Evolutionary conservation across 2,113 vertebrate genomes (phyloP), one percentile per base, ranked within the genome.

Genomic region (Hydrolagus affinis): DNA sequence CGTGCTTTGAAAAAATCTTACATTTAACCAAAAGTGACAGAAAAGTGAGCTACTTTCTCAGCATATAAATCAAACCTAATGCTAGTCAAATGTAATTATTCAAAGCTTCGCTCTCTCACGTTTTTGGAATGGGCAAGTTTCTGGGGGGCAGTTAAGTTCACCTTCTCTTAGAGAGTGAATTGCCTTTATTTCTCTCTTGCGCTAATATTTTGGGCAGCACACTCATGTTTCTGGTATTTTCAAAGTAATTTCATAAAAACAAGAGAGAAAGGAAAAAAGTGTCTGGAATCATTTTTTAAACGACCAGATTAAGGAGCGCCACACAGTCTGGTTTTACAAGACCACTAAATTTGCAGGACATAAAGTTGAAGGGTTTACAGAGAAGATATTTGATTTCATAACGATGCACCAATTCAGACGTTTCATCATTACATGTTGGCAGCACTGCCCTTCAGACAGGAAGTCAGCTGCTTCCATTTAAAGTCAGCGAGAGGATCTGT

Each of bases 391-490:
- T 10, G 23, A 66, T 32, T 83, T 30, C 78, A 32, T 75, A 75
- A 75, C 66, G 78, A 83, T 83, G 78, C 78, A 4, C 62, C 62
- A 83, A 30, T 68, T 66, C 78, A 68, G 78, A 30, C 25, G 21
- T 83, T 68, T 83, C 60, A 83, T 83, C 78, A 68, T 83, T 83
- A 68, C 60, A 83, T 66, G 78, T 83, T 83, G 78, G 78, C 78
- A 66, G 17, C 21, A 9, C 12, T 83, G 60, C 8, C 62, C 62
- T 66, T 83, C 78, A 83, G 78, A 83, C 60, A 83, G 78, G 60
- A 83, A 83, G 78, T 32, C 78, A 83, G 78, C 78, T 83, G 78
- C 59, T 83, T 83, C 78, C 62, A 83, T 83, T 83, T 83, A 83
- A 32, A 32, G 25, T 28, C 60, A 66, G 62, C 30, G 4, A 66